Conservation (phyloP, 2,888 invertebrate genomes). For the Athalia rosae region DNA sequence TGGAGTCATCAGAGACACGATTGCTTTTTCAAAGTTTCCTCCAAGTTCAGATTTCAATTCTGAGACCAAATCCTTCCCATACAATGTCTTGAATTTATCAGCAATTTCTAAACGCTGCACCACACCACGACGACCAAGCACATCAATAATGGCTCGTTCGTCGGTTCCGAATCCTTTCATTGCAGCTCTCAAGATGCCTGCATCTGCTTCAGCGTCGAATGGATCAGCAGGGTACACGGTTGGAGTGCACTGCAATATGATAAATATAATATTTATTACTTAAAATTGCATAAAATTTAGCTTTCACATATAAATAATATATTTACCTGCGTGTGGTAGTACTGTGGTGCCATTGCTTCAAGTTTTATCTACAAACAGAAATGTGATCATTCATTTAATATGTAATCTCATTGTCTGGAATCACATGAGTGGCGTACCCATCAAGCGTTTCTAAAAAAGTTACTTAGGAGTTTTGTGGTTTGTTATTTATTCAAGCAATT, state of each 20-base stretch:
- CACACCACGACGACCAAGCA: conserved; percentile 88
- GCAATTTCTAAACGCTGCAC: conserved; percentile 90
- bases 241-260: conserved; percentile 79
- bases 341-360: conserved; percentile 48
- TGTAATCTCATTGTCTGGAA: too few species aligned
- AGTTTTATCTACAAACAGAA: conserved; percentile 26
- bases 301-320: conserved; percentile 34
- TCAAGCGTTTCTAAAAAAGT: too few species aligned
- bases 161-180: conserved; percentile 97
- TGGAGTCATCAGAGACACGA: conserved; percentile 90
- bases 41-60: conserved; percentile 92
- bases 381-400: neutral
- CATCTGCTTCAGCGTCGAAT: conserved; percentile 88
- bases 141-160: conserved; percentile 90
- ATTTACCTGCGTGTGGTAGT: conserved; percentile 66
- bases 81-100: conserved; percentile 88
- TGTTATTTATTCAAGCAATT: too few species aligned
- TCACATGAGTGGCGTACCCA: too few species aligned
- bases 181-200: conserved; percentile 87
- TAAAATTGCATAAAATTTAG: neutral
- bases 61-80: conserved; percentile 89
- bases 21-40: conserved; percentile 89
- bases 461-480: too few species aligned
- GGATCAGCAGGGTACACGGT: conserved; percentile 85
- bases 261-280: neutral